Conservation (phyloP, 1,140 invertebrate genomes). For the Propsilocerus akamusi region DNA sequence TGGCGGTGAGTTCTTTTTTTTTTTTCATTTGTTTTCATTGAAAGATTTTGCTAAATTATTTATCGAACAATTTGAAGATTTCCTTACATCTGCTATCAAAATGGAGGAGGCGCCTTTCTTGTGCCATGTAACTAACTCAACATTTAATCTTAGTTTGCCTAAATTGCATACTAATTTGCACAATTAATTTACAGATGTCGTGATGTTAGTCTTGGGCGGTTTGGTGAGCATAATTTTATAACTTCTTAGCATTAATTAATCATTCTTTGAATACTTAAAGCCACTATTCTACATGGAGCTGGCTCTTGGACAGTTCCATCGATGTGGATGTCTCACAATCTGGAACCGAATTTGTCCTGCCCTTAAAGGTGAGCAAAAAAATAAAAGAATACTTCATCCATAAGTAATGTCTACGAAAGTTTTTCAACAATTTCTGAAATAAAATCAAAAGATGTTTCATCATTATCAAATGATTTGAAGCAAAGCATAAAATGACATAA, state of each 20-base stretch:
- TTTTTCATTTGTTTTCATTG: constrained; percentile 14
- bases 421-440: too few species aligned
- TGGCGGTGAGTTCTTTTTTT: constrained; percentile 34
- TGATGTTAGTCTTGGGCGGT: constrained; percentile 81
- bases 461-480: too few species aligned
- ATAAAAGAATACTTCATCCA: neutral
- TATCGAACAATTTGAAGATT: constrained; percentile 27
- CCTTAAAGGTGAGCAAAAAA: constrained; percentile 63
- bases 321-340: constrained; percentile 79
- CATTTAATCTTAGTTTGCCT: too few species aligned
- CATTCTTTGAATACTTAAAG: neutral
- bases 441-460: too few species aligned
- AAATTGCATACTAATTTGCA: too few species aligned
- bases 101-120: constrained; percentile 76
- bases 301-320: constrained; percentile 80
- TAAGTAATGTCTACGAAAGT: too few species aligned
- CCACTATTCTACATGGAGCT: constrained; percentile 91
- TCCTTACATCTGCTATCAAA: constrained; percentile 64
- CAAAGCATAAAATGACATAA: too few species aligned
- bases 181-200: too few species aligned
- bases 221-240: constrained; percentile 21
- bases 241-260: neutral
- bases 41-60: neutral
- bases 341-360: constrained; percentile 93
- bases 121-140: too few species aligned